Evolutionary conservation across 2,888 invertebrate species (phyloP).

Genomic region (Erpobdella octoculata): DNA sequence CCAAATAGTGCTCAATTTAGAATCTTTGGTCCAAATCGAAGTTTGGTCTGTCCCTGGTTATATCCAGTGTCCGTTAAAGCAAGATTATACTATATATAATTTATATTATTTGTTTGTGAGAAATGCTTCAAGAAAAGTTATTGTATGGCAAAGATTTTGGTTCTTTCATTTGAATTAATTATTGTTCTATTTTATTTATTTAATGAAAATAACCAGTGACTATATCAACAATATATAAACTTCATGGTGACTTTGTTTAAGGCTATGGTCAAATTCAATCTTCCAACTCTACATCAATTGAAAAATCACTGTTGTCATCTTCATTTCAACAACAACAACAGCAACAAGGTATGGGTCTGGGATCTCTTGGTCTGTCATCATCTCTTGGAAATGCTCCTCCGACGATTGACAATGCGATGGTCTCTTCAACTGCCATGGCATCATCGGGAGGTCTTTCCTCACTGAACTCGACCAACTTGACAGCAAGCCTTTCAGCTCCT

Average conservation of each 20-base stretch:
- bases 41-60: too few relatives aligned
- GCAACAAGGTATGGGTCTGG: background rate
- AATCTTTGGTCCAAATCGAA: too few relatives aligned
- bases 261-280: slow-evolving; percentile 11
- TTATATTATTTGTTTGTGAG: background rate
- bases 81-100: too few relatives aligned
- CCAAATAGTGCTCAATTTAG: too few relatives aligned
- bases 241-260: too few relatives aligned
- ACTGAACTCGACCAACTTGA: background rate
- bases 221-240: too few relatives aligned
- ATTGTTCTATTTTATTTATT: too few relatives aligned
- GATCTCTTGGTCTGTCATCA: background rate
- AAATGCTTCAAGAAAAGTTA: background rate
- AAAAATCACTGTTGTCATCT: background rate
- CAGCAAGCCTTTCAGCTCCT: background rate
- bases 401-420: background rate
- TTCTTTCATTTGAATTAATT: too few relatives aligned
- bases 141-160: too few relatives aligned
- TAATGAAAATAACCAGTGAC: too few relatives aligned
- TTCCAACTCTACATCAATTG: background rate
- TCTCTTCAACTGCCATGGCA: background rate
- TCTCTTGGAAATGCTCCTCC: background rate
- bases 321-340: background rate
- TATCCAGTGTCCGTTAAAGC: too few relatives aligned
- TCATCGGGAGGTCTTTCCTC: background rate